These are phyloP conservation scores for Seriola dumerili DNA, from an alignment of 2,113 vertebrate genomes.

Conservation along the genomic window DNA sequence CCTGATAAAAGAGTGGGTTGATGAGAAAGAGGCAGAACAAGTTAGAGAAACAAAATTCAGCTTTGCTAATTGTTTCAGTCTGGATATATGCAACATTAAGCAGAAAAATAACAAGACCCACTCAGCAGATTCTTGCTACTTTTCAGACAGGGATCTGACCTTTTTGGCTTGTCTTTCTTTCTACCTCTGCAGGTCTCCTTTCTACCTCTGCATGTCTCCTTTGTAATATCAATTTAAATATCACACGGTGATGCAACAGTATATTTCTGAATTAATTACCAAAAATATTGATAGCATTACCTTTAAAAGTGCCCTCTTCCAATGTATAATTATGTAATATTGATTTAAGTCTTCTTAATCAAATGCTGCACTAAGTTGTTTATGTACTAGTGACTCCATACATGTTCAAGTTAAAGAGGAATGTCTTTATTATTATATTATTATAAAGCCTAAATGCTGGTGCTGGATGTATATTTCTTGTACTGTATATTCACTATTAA, in stretches of 20 bases:
- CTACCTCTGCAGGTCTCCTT: background rate
- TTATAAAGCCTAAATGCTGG: constrained; percentile 8
- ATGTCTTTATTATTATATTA: background rate
- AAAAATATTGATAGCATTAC: too few relatives aligned
- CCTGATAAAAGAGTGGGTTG: background rate
- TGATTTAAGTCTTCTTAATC: background rate
- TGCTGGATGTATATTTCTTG: background rate
- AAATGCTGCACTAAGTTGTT: too few relatives aligned
- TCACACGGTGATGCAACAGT: too few relatives aligned
- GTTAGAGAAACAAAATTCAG: background rate
- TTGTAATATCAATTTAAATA: too few relatives aligned
- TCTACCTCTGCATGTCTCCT: background rate
- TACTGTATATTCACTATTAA: background rate
- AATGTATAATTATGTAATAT: background rate
- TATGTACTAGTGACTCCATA: background rate
- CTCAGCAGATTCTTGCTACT: background rate
- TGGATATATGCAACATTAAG: background rate
- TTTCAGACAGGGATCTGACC: background rate
- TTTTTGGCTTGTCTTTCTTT: background rate
- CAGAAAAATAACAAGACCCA: background rate
- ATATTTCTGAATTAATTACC: too few relatives aligned
- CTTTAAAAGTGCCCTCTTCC: too few relatives aligned
- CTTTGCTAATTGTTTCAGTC: background rate
- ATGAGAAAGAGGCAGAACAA: background rate
- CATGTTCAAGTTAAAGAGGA: background rate